These are phyloP conservation scores for Ophion ellenae DNA, from an alignment of 2,888 invertebrate genomes.

Conservation along the genomic window DNA sequence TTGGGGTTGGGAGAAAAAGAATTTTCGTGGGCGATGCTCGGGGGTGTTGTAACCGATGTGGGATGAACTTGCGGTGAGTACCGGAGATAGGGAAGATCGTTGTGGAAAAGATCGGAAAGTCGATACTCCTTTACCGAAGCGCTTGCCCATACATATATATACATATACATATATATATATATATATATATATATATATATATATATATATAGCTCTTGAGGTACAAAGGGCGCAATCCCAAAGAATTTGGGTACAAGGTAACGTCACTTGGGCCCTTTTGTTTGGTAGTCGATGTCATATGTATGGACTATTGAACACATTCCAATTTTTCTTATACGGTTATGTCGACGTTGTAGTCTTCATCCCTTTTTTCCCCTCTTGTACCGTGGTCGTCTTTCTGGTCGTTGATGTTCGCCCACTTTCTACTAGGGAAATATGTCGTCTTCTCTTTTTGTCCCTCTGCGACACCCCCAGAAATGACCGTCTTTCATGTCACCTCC, in stretches of 20 bases:
- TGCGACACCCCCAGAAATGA: slow-evolving; percentile 49
- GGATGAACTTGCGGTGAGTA: slow-evolving; percentile 43
- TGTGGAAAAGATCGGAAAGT: slow-evolving; percentile 63
- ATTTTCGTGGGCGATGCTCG: slow-evolving; percentile 29
- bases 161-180: too few relatives aligned
- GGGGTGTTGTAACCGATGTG: slow-evolving; percentile 18
- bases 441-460: slow-evolving; percentile 16
- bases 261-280: slow-evolving; percentile 1
- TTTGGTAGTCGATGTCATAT: neutral
- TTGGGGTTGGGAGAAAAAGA: slow-evolving; percentile 54
- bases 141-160: neutral
- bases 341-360: slow-evolving; percentile 39
- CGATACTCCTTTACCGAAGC: slow-evolving; percentile 51
- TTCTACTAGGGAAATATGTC: slow-evolving; percentile 39
- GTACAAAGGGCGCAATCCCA: neutral
- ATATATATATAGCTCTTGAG: neutral
- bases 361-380: slow-evolving; percentile 24
- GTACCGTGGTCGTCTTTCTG: slow-evolving; percentile 13
- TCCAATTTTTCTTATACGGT: slow-evolving; percentile 44
- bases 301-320: slow-evolving; percentile 9
- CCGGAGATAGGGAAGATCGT: slow-evolving; percentile 50
- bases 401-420: slow-evolving; percentile 45
- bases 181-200: neutral
- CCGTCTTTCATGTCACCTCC: slow-evolving; percentile 55
- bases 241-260: neutral